Conservation (phyloP, 2,888 invertebrate genomes). For the Tachina grossa region DNA sequence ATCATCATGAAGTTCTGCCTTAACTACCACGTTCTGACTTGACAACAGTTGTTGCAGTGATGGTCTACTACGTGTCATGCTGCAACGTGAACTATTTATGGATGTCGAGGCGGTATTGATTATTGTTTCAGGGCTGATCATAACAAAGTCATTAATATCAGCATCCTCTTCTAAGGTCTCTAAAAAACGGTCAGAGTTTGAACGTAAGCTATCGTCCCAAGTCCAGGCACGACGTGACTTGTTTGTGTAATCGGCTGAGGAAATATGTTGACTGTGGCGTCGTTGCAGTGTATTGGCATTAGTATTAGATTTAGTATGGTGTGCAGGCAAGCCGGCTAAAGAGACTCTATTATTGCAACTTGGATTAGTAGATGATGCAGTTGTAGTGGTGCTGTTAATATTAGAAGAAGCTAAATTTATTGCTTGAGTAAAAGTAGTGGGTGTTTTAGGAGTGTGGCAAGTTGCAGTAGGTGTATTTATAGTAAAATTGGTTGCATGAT, state of each 20-base stretch:
- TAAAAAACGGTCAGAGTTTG: conserved; percentile 82
- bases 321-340: conserved; percentile 51
- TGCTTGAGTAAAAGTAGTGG: conserved; percentile 24
- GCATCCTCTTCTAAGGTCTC: conserved; percentile 81
- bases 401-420: conserved; percentile 35
- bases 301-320: neutral
- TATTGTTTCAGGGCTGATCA: conserved; percentile 24
- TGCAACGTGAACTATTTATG: conserved; percentile 67
- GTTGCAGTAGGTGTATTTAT: conserved; percentile 29
- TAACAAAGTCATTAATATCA: conserved; percentile 59
- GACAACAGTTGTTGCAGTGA: conserved; percentile 57
- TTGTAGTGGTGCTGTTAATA: conserved; percentile 4
- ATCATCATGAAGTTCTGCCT: conserved; percentile 21
- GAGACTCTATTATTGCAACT: conserved; percentile 58
- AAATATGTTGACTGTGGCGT: conserved; percentile 63
- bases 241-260: conserved; percentile 17
- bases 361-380: conserved; percentile 1
- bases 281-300: conserved; percentile 38
- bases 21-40: neutral
- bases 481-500: conserved; percentile 55
- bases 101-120: conserved; percentile 73
- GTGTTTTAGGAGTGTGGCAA: conserved; percentile 43
- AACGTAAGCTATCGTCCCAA: conserved; percentile 82
- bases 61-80: conserved; percentile 52
- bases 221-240: conserved; percentile 78